Base-by-base conservation (phyloP, 2,797 vertebrate genomes). In the Ctenosaura bakeri region DNA sequence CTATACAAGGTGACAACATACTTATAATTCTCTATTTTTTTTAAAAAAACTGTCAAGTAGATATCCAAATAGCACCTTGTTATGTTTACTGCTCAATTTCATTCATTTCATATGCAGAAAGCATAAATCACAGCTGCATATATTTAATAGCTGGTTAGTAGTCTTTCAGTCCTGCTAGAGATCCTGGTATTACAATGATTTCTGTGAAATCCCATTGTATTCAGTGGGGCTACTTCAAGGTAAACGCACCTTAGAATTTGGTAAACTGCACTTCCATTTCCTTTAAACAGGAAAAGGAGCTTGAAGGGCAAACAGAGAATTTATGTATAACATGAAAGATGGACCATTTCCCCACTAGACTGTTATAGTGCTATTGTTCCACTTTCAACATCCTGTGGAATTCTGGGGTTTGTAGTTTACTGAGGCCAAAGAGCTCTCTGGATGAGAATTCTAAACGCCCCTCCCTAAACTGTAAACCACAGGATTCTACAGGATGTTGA, bases 1-100 rank as follows among this genome's bases (percentile, higher is more conserved):
- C 35, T 35, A n/a, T 35, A 74, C 54, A 7, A 74, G 56, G 0
- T 38, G 29, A 79, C 0, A 20, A 22, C 0, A 0, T 52, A 83
- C 50, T 35, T 20, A 64, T 83, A 13, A 2, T 7, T 3, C 6
- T 4, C 35, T 29, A 10, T 56, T 46, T 26, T 46, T 26, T 18
- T 46, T 3, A 46, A 52, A 56, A 32, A 16, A 35, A 52, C 35
- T 59, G 7, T 0, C 82, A 76, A 46, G 1, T 38, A 59, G 26
- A 74, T 52, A 32, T 56, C 46, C 38, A 62, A 29, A 77, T 3
- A 0, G 0, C 62, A 20, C 8, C 13, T 12, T 71, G 14, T 10
- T 80, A n/a, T 29, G 24, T 26, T 26, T 71, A 38, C 52, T 62
- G 54, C 0, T 52, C 2, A 46, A 20, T 14, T 35, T 52, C 0